Evolutionary conservation across 2,113 vertebrate genomes (phyloP).

Genomic region (human): DNA sequence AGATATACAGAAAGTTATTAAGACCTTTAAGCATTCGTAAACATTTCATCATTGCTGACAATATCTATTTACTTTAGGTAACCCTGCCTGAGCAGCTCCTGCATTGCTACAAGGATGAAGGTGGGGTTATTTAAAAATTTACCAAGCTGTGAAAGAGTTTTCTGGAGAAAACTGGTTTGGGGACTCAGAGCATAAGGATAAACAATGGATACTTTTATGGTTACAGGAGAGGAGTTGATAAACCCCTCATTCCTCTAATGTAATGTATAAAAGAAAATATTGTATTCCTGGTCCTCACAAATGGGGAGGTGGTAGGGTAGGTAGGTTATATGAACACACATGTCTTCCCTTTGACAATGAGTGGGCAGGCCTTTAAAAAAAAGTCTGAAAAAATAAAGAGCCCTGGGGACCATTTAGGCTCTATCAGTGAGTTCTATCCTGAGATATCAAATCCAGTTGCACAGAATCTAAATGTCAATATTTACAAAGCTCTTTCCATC

Average conservation of each 20-base stretch:
- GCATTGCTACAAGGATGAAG: neutral
- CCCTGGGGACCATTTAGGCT: neutral
- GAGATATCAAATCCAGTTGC: slow-evolving; percentile 20
- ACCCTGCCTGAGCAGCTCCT: neutral
- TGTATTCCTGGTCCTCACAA: neutral
- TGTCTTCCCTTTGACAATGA: neutral
- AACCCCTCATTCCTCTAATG: neutral
- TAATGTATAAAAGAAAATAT: slow-evolving; percentile 16
- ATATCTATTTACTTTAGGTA: neutral
- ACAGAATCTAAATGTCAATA: slow-evolving; percentile 47
- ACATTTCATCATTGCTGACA: slow-evolving; percentile 18
- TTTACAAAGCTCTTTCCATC: slow-evolving; percentile 55
- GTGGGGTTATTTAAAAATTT: neutral
- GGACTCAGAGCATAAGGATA: neutral
- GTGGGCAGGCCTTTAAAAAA: neutral
- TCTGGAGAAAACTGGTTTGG: neutral
- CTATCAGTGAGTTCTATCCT: neutral
- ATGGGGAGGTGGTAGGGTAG: neutral
- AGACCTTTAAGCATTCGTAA: slow-evolving; percentile 51
- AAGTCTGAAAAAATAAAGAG: neutral
- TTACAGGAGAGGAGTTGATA: slow-evolving; percentile 6
- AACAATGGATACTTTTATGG: slow-evolving; percentile 29
- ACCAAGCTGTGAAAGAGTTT: neutral
- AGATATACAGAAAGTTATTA: slow-evolving; percentile 29
- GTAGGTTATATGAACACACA: neutral